Evolutionary conservation across 2,888 invertebrate species (phyloP), one percentile per base, ranked within the genome.

Genomic region (Caenorhabditis angaria): DNA sequence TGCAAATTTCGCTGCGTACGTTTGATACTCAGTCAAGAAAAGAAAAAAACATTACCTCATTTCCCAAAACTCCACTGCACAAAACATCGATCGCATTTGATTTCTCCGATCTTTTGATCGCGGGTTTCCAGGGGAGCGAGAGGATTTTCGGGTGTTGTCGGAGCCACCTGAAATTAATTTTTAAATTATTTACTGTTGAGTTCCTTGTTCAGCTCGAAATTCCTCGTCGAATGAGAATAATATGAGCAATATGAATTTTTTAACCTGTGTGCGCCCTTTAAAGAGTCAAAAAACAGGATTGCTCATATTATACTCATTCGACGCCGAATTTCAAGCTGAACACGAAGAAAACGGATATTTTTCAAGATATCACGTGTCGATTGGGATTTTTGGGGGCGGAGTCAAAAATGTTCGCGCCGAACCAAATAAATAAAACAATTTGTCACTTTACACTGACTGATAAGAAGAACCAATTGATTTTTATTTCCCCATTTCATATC

Each of bases 71-170:
- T 41, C 82, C 86, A 27, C 82, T 80, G 50, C 85, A 83, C 56
- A 87, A 69, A 57, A 80, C 70, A 62, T 99, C 97, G 83, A 97
- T 93, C 22, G 94, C 94, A 90, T 97, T 99, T 18, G 97, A 93
- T 78, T 93, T 93, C 88, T 96, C 93, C 0, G 97, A 94, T 77
- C 97, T 91, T 84, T 94, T 93, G 5, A 94, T 92, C 48, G 93
- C 93, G 72, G 92, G 91, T 86, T 92, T 93, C 90, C 97, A 97
- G 84, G 92, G 91, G 92, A 95, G 92, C 59, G 89, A 89, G 18
- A 92, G 89, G 3, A 96, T 94, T 81, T 91, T 91, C 2, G 95
- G 94, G 89, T 97, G 97, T 62, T 94, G 93, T 24, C 97, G 92
- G 83, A 95, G 89, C 97, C 97, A 97, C 92, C 92, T 92, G 71